Percentiles rank a stretch among this genome's conserved stretches.
Evolutionary conservation across 2,888 invertebrate species (phyloP).

Genomic region (Parasteatoda lunata): DNA sequence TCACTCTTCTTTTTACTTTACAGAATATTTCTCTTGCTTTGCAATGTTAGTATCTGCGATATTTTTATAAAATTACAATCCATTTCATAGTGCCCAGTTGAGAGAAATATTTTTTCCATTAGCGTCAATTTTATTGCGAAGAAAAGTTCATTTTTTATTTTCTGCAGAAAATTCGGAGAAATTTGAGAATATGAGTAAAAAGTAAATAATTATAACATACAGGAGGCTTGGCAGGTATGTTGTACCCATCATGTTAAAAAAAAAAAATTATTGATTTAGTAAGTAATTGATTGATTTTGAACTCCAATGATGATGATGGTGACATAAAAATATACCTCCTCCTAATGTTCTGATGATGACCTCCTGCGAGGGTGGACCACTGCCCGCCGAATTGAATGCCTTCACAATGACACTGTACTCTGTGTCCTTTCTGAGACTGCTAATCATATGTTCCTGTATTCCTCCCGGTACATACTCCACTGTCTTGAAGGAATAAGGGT

Average conservation of each 20-base stretch:
- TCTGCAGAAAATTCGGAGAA: no score
- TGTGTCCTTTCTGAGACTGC: constrained; percentile 69
- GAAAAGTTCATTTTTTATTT: no score
- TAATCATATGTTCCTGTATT: constrained; percentile 70
- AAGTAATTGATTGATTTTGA: background rate
- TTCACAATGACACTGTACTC: constrained; percentile 70
- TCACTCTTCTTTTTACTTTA: no score
- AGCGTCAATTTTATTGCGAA: no score
- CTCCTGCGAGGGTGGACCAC: constrained; percentile 70
- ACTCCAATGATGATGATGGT: background rate
- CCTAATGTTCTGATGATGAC: constrained; percentile 69
- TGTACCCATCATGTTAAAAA: background rate
- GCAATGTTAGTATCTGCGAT: no score
- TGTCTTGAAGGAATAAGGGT: constrained; percentile 70
- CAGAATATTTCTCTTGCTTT: no score
- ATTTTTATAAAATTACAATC: no score
- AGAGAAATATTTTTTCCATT: no score
- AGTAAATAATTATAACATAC: no score
- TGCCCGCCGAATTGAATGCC: constrained; percentile 70
- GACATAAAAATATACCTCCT: constrained; percentile 62
- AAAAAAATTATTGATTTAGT: background rate
- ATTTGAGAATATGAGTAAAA: no score
- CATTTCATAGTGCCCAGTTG: no score
- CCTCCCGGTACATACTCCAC: constrained; percentile 67
- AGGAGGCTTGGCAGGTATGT: no score